Evolutionary conservation across 30 jellyfish, hydroid and myxozoan species (phyloP).

Genomic region (Turritopsis dohrnii): DNA sequence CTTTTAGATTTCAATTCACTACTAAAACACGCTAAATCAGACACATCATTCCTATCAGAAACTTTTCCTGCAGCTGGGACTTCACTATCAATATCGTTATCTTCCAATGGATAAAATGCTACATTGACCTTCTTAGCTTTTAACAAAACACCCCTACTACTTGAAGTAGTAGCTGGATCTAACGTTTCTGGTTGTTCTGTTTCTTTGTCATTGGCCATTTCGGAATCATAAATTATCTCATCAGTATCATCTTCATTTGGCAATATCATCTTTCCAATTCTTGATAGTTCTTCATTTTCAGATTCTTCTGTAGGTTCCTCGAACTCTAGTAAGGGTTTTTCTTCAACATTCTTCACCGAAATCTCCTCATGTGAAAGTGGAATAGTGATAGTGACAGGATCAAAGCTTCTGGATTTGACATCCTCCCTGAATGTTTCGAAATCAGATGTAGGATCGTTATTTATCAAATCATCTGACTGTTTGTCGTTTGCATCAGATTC

Average conservation of each 20-base stretch:
- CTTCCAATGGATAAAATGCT: neutral
- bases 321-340: neutral
- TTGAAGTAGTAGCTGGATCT: neutral
- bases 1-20: neutral
- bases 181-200: neutral
- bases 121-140: neutral
- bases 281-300: neutral
- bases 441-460: neutral
- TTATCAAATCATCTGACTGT: neutral
- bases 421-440: neutral
- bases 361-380: neutral
- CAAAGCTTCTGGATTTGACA: neutral
- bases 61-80: neutral
- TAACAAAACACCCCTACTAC: neutral
- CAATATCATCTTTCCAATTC: neutral
- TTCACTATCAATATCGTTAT: neutral
- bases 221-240: neutral
- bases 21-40: neutral
- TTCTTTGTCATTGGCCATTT: neutral
- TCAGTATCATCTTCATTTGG: constrained; percentile 8
- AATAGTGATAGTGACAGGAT: neutral
- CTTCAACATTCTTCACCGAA: neutral
- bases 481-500: neutral
- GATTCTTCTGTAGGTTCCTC: neutral
- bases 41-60: no score